Conservation (phyloP, 2,888 invertebrate species). For the Biston betularia region DNA sequence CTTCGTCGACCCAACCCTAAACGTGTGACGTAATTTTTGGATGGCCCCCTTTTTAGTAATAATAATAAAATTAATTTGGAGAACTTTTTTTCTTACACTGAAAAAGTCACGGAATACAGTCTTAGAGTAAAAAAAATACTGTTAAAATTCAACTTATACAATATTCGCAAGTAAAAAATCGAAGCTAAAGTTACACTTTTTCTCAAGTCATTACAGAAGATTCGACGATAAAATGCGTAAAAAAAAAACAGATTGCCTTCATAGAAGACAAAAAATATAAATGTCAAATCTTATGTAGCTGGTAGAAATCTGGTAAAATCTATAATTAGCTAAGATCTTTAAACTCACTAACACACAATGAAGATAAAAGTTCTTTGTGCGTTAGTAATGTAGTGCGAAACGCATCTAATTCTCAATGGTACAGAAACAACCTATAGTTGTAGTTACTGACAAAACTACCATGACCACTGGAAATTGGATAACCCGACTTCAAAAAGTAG, state of each 20-base stretch:
- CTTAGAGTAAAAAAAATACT: neutral
- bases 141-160: too few relatives aligned
- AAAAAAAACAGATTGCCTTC: slow-evolving; percentile 10
- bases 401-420: neutral
- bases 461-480: neutral
- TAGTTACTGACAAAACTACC: neutral
- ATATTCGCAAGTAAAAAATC: neutral
- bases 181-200: slow-evolving; percentile 1
- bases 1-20: too few relatives aligned
- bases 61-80: too few relatives aligned
- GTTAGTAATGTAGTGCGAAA: neutral
- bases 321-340: neutral
- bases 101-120: neutral
- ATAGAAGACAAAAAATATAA: slow-evolving; percentile 7
- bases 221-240: neutral
- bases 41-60: too few relatives aligned
- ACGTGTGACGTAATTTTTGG: too few relatives aligned
- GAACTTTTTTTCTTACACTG: too few relatives aligned
- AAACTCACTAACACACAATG: neutral
- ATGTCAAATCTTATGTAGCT: too few relatives aligned
- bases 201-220: neutral
- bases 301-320: neutral
- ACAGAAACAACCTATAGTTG: neutral
- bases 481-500: too few relatives aligned
- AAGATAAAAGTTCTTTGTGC: neutral